phyloP scores from a whole-genome alignment of 1,140 invertebrate genomes.

The Caenorhabditis elegans region WBcel235 BX284602.5:8585001-8585500 shows the following conservation, averaged over 20 bases:
- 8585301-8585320: neutral
- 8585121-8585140: neutral
- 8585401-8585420: neutral
- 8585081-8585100: neutral
- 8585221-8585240: neutral
- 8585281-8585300: neutral
- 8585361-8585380: neutral
- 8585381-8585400: neutral
- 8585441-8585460: neutral
- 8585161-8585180: neutral
- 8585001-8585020: constrained; percentile 11
- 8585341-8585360: neutral
- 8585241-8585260: neutral
- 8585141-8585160: neutral
- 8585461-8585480: neutral
- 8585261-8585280: neutral
- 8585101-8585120: no score
- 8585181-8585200: neutral
- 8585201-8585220: neutral
- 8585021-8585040: neutral
- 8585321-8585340: neutral
- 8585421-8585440: neutral
- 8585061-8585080: neutral
- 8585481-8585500: neutral
- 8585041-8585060: constrained; percentile 16